Evolutionary conservation across 2,797 vertebrate genomes (phyloP), one percentile per base, ranked within the genome.

Genomic region (Anabas testudineus): DNA sequence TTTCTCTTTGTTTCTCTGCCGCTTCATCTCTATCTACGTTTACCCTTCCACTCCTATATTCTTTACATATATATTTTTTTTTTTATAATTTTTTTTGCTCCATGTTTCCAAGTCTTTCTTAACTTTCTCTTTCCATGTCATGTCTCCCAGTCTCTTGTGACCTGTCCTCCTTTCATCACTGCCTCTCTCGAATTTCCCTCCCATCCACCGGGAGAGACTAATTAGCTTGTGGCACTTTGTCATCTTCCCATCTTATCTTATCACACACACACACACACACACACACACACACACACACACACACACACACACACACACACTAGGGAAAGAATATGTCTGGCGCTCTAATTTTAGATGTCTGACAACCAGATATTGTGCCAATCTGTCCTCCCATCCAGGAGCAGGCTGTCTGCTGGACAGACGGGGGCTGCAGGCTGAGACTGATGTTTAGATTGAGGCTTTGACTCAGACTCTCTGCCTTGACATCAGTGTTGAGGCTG

Each of bases 151-250:
- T 85, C 88, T 90, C 88, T 39, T 10, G 86, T 78, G 84, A 71
- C 73, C 82, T 85, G 91, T 88, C 88, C 90, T 88, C 85, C 71
- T 90, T 90, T 82, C 75, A 53, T 80, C 80, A 68, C 60, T 69
- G 26, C 71, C 80, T 76, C 71, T 82, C 65, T 64, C 60, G 14
- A 5, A 66, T 80, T 82, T 74, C 47, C 78, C 66, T 81, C 67
- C 74, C 74, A 18, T 85, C 87, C 75, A 80, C 72, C 13, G 71
- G 80, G 77, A 89, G 73, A 71, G 58, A 71, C 83, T 91, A 91
- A 92, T 92, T 92, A 91, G 86, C 46, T 70, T 56, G 79, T 87
- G 87, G 74, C 83, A 90, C 83, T 82, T 90, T 81, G 85, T 88
- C 88, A 80, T 76, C 74, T 63, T 80, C 76, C 76, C 75, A 72